Conservation (phyloP, 1,140 invertebrate genomes). For the Sycophaga agraensis region DNA sequence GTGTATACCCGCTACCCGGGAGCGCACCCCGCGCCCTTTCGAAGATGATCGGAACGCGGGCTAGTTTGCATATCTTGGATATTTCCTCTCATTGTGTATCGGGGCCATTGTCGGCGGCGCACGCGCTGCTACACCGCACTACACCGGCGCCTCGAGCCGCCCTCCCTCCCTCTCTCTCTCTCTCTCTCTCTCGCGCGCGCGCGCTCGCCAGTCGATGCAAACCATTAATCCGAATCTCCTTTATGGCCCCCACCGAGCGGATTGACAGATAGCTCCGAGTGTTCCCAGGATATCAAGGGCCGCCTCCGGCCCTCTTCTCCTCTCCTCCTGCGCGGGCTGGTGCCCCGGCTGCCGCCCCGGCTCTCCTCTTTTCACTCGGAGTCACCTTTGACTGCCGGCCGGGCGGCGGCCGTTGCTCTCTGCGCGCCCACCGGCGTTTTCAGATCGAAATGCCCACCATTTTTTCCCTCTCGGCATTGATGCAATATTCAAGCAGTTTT, state of each 20-base stretch:
- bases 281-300: constrained; percentile 50
- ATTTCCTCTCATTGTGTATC: constrained; percentile 56
- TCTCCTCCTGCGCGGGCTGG: no score
- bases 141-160: no score
- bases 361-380: neutral
- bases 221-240: constrained; percentile 57
- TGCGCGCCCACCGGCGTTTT: neutral
- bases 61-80: constrained; percentile 58
- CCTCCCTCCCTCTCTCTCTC: neutral
- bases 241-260: constrained; percentile 48
- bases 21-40: constrained; percentile 38
- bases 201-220: constrained; percentile 49
- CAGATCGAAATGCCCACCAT: no score
- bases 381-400: neutral
- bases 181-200: no score
- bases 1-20: neutral
- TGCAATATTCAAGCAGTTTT: constrained; percentile 7
- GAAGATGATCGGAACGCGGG: constrained; percentile 55
- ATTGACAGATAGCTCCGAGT: constrained; percentile 55
- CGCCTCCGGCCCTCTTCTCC: constrained; percentile 8
- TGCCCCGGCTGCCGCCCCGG: no score
- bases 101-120: constrained; percentile 43
- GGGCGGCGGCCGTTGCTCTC: neutral
- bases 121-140: no score
- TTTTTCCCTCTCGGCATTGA: constrained; percentile 1